Base-by-base conservation (phyloP, 2,797 vertebrate genomes). In the Agapornis canus region DNA sequence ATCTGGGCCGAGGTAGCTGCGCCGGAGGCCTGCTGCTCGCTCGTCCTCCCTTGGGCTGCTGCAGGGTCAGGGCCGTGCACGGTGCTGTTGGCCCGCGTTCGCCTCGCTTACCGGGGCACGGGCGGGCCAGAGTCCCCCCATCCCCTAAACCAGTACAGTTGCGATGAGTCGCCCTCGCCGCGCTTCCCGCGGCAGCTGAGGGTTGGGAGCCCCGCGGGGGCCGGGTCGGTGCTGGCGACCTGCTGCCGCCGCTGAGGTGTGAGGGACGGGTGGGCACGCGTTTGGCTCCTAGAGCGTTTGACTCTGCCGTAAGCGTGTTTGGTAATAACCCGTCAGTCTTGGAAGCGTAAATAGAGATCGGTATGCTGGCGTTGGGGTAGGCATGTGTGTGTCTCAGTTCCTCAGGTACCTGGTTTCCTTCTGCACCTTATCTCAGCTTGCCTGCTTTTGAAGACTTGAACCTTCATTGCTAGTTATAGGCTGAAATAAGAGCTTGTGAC, bases 311-410 rank as follows among this genome's bases (percentile, higher is more conserved):
- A 9, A 18, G 20, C 37, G 1, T 0, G 39, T 10, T 2, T 4
- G 47, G 76, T 11, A 16, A 7, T 23, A 23, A 25, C 14, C 35
- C 4, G 0, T 31, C 26, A 4, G 16, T 9, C 25, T 19, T 4
- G 23, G 51, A 27, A 60, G n/a, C n/a, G n/a, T 22, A 3, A 5
- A 9, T 1, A 26, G 3, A 10, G 57, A 5, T 8, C 1, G 40
- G 3, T 17, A 3, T 0, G 32, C 29, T 7, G 31, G 37, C 1
- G 0, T 0, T 7, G 9, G 26, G 25, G 3, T 0, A 1, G 20
- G 1, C 29, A 1, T 2, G 1, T 0, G 29, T 6, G 37, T 31
- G 20, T 14, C 59, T 8, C 5, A 0, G 23, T 31, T 29, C 52
- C 70, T 17, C 32, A 4, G 31, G 22, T 31, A 2, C 37, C 69